Base-by-base conservation (phyloP, 2,797 vertebrate genomes). In the Echeneis naucrates region DNA sequence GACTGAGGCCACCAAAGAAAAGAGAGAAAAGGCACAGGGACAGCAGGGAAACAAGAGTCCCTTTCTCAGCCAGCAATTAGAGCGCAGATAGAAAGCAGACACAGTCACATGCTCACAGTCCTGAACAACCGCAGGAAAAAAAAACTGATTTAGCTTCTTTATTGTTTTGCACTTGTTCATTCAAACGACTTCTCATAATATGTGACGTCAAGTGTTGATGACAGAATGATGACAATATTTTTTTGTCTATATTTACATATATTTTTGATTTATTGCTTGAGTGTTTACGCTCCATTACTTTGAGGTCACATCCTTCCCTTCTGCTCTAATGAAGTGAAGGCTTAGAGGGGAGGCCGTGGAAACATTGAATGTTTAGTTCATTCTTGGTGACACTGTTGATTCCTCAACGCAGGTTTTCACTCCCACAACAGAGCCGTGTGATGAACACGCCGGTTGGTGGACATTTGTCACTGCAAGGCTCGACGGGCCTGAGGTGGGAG, bases 11-110 rank as follows among this genome's bases (percentile, higher is more conserved):
- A 55, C 68, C 61, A 56, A 60, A 60, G 26, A 42, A 53, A 55
- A 60, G 27, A 72, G 37, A 3, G 40, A 65, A 51, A 63, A 58
- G 27, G 26, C 26, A 64, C 13, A 37, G 8, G 60, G 70, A 72
- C 40, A 38, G 57, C 71, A 77, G 40, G 58, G 61, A 80, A 82
- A 76, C 67, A 70, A 73, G 71, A 57, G 72, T 77, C 73, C 71
- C 65, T 86, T 81, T 75, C 67, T 55, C 66, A 82, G 66, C 24
- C 47, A 23, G 63, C 83, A 85, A 86, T 89, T 88, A 77, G 63
- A 77, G 68, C 62, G 60, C 21, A 70, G 80, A 81, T 53, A 64
- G 76, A 79, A 78, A 56, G 37, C 65, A 70, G 68, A 59, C 51
- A 30, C 67, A 58, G 58, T 64, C 63, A 78, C 60, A 16, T 32